These are phyloP conservation scores for Rotaria magnacalcarata DNA, from an alignment of 2,888 invertebrate species.

Conservation along the genomic window DNA sequence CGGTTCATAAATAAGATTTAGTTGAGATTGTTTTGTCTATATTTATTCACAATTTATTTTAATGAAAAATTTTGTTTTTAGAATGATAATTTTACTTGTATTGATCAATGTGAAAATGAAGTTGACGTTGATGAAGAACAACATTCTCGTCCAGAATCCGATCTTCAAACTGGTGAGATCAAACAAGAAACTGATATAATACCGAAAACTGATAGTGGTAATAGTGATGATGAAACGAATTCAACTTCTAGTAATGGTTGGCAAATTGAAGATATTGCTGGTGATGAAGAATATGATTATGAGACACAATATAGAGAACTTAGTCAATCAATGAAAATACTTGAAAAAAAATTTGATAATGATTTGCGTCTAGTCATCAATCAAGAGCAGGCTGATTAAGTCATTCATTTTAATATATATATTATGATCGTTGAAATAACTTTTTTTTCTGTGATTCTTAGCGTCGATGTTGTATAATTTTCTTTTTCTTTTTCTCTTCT, in stretches of 20 bases:
- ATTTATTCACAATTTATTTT: too few species aligned
- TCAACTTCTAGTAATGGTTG: neutral
- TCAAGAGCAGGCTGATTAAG: neutral
- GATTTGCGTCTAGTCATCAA: neutral
- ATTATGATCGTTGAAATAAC: neutral
- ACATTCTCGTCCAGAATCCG: neutral
- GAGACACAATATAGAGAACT: neutral
- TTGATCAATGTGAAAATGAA: neutral
- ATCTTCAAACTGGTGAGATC: neutral
- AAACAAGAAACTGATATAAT: neutral
- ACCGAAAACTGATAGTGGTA: neutral
- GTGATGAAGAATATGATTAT: neutral
- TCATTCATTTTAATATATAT: neutral
- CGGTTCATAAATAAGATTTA: too few species aligned
- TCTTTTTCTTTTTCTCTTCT: neutral
- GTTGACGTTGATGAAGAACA: neutral
- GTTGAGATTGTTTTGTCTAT: too few species aligned
- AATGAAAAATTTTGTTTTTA: neutral
- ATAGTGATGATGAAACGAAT: neutral
- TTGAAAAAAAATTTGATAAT: neutral
- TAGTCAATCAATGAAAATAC: neutral
- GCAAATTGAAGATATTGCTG: neutral
- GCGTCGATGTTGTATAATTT: neutral
- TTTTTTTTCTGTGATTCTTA: neutral
- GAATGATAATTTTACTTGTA: neutral